Percentiles rank a stretch among this genome's conserved stretches.
Evolutionary conservation across 2,888 invertebrate genomes (phyloP).

Genomic region (Tachina grossa): DNA sequence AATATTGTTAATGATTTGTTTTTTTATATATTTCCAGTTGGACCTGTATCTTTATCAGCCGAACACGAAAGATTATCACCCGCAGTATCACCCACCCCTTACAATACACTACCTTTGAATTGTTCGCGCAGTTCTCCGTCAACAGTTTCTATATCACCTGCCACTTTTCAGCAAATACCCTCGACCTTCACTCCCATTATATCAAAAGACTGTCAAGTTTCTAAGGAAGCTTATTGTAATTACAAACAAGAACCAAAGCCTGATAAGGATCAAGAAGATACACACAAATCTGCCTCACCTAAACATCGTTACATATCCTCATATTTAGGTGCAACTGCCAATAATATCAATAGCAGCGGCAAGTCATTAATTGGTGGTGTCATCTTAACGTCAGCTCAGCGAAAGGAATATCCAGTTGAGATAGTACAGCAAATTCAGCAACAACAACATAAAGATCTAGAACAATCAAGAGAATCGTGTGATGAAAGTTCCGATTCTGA

Average conservation of each 20-base stretch:
- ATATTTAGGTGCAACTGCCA: conserved; percentile 86
- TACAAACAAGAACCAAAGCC: conserved; percentile 69
- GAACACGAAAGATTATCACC: conserved; percentile 72
- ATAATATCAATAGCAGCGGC: conserved; percentile 80
- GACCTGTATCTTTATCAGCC: conserved; percentile 45
- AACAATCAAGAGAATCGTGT: conserved; percentile 43
- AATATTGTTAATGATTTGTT: background rate
- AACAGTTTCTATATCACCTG: conserved; percentile 47
- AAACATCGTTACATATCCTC: conserved; percentile 89
- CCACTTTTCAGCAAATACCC: conserved; percentile 26
- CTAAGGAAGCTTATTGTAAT: conserved; percentile 70
- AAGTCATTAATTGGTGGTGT: conserved; percentile 92
- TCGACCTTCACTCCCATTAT: conserved; percentile 14
- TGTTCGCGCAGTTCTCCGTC: conserved; percentile 61
- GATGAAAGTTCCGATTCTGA: conserved; percentile 72
- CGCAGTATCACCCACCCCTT: conserved; percentile 56
- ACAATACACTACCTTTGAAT: conserved; percentile 54
- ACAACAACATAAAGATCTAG: conserved; percentile 41
- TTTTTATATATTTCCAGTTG: conserved; percentile 67
- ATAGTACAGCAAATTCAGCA: conserved; percentile 72
- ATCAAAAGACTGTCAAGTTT: conserved; percentile 75
- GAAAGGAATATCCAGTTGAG: conserved; percentile 88
- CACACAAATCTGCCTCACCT: conserved; percentile 67
- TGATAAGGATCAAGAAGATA: conserved; percentile 55
- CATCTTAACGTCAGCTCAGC: conserved; percentile 91